Evolutionary conservation across 2,888 invertebrate species (phyloP).

Genomic region (Metalampra italica): DNA sequence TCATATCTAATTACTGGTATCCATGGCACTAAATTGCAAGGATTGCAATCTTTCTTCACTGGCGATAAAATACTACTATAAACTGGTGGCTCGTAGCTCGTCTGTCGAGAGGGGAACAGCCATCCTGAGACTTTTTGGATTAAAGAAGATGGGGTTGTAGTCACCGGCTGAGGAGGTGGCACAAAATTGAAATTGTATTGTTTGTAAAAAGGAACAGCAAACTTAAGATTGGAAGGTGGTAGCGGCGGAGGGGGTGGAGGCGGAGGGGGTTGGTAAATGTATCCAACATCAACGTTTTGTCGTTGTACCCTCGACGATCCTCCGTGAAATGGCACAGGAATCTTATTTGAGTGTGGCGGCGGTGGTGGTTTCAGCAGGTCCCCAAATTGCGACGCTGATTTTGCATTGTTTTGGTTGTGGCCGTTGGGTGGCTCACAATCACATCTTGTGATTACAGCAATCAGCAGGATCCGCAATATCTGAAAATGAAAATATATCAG

Average conservation of each 20-base stretch:
- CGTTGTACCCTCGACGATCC: slow-evolving; percentile 47
- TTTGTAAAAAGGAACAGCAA: slow-evolving; percentile 68
- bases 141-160: slow-evolving; percentile 69
- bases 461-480: slow-evolving; percentile 52
- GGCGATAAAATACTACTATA: slow-evolving; percentile 39
- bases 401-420: slow-evolving; percentile 35
- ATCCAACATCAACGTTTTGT: slow-evolving; percentile 52
- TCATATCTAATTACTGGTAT: slow-evolving; percentile 82
- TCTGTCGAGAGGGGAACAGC: slow-evolving; percentile 77
- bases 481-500: slow-evolving; percentile 36
- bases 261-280: slow-evolving; percentile 49
- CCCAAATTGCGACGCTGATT: slow-evolving; percentile 52
- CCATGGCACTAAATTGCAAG: slow-evolving; percentile 90
- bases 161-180: slow-evolving; percentile 59
- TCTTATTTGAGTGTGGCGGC: slow-evolving; percentile 50
- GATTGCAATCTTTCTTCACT: slow-evolving; percentile 81
- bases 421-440: slow-evolving; percentile 41
- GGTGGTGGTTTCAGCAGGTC: slow-evolving; percentile 67
- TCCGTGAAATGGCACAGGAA: slow-evolving; percentile 62
- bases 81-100: slow-evolving; percentile 36
- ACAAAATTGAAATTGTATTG: slow-evolving; percentile 70
- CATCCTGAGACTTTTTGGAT: slow-evolving; percentile 80
- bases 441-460: slow-evolving; percentile 43
- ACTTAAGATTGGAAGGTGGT: slow-evolving; percentile 51
- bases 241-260: slow-evolving; percentile 38